Evolutionary conservation across 2,888 invertebrate species (phyloP), one percentile per base, ranked within the genome.

Genomic region (Notodonta dromedarius): DNA sequence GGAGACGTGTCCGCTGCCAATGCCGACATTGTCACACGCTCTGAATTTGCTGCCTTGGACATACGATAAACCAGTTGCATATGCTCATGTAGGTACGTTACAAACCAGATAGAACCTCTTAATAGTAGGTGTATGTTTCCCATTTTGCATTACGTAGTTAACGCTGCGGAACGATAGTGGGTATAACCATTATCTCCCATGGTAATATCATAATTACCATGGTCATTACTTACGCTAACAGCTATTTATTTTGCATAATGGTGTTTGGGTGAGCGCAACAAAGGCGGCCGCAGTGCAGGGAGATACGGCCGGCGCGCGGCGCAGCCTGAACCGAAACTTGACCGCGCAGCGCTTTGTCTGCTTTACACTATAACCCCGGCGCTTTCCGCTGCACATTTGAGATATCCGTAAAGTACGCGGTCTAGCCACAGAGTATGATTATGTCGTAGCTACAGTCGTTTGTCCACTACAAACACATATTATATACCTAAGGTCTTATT

Each of bases 181-280:
- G 60, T 70, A 62, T 70, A 70, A 69, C 68, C 74, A 74, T 76
- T 80, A 79, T 78, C 80, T 77, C 73, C 74, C 77, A 77, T 76
- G 76, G 74, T 80, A 81, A 82, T 81, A 79, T 78, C 77, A 83
- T 85, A 86, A 86, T 85, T 84, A 84, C 79, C 74, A 62, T 74
- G 74, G 78, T 80, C 82, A 81, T 88, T 85, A 88, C 81, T 85
- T 85, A 85, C 77, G 82, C 76, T 82, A 77, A 79, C 79, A 81
- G 85, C 85, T 79, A 86, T 88, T 86, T 87, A 82, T 87, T 89
- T 88, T 84, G 87, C 86, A 89, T 89, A 90, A 90, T 86, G 85
- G 82, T 85, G 82, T 85, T 85, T 83, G 81, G 82, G 82, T 74
- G 79, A 82, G 79, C 79, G 77, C 78, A 85, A 86, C 85, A 85